phyloP scores from a whole-genome alignment of 2,888 invertebrate genomes.

The Rapana venosa region DNA sequence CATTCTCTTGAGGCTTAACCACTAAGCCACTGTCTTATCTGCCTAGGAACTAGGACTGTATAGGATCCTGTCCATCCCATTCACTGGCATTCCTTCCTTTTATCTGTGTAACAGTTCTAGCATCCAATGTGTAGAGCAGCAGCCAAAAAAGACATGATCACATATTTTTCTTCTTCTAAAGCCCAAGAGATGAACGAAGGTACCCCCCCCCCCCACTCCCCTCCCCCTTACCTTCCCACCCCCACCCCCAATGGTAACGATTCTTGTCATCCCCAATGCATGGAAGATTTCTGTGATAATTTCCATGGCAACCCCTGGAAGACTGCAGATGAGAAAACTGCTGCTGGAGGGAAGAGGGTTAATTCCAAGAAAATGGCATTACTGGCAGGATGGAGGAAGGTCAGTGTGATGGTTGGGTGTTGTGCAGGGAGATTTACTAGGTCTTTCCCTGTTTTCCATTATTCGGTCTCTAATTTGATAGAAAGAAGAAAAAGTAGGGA shows the following conservation, averaged over 20 bases:
- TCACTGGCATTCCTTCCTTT: too few relatives aligned
- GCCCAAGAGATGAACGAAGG: too few relatives aligned
- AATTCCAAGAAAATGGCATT: conserved; percentile 50
- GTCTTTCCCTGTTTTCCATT: conserved; percentile 27
- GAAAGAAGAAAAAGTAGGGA: not conserved
- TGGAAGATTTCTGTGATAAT: conserved; percentile 46
- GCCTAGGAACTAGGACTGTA: too few relatives aligned
- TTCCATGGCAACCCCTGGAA: conserved; percentile 44
- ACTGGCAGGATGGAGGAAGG: conserved; percentile 46
- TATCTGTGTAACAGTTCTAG: too few relatives aligned
- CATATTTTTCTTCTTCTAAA: too few relatives aligned
- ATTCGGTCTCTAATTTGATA: not conserved
- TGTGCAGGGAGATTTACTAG: conserved; percentile 46
- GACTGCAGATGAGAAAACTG: conserved; percentile 34
- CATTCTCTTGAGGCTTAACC: too few relatives aligned
- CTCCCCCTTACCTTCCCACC: not conserved
- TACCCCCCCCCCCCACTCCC: not conserved
- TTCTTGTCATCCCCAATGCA: conserved; percentile 26
- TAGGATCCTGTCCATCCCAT: too few relatives aligned
- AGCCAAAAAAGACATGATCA: too few relatives aligned
- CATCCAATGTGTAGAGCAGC: too few relatives aligned
- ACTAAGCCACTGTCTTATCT: too few relatives aligned
- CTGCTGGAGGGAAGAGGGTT: conserved; percentile 43
- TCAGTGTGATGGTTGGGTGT: conserved; percentile 15
- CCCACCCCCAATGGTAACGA: conserved; percentile 37